Conservation (phyloP, 2,888 invertebrate genomes). For the Gandaritis pyraliata region DNA sequence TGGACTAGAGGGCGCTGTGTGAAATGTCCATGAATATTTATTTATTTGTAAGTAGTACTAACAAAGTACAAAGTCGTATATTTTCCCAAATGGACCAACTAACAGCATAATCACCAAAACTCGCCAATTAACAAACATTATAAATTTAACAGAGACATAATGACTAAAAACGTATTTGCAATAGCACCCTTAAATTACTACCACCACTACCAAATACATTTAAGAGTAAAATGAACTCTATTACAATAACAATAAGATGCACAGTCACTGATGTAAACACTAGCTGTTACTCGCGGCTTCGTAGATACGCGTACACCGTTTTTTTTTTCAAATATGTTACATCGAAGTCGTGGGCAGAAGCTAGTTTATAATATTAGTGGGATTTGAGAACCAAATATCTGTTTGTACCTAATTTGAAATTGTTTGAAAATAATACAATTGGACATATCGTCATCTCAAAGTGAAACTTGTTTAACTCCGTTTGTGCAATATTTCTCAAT, state of each 20-base stretch:
- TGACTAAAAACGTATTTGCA: constrained; percentile 38
- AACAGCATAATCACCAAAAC: constrained; percentile 34
- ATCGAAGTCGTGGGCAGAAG: no score
- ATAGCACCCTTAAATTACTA: constrained; percentile 35
- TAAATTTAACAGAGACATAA: constrained; percentile 43
- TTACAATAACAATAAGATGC: neutral
- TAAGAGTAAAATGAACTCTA: constrained; percentile 10
- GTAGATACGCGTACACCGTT: no score
- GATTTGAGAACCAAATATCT: no score
- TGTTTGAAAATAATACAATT: no score
- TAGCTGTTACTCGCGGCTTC: no score
- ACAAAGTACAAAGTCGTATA: constrained; percentile 10
- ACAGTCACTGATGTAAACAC: neutral
- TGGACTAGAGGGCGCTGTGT: no score
- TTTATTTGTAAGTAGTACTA: neutral
- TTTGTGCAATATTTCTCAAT: no score
- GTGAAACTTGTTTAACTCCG: constrained; percentile 3
- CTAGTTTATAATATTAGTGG: no score
- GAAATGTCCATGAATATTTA: neutral
- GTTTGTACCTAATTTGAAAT: no score
- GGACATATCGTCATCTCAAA: neutral
- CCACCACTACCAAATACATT: neutral
- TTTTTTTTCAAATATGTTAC: no score
- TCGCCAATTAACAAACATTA: constrained; percentile 39
- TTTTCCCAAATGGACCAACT: constrained; percentile 21